Percentiles rank a stretch among this genome's conserved stretches.
Conservation (phyloP, 2,888 invertebrate genomes). For the Myopa testacea region DNA sequence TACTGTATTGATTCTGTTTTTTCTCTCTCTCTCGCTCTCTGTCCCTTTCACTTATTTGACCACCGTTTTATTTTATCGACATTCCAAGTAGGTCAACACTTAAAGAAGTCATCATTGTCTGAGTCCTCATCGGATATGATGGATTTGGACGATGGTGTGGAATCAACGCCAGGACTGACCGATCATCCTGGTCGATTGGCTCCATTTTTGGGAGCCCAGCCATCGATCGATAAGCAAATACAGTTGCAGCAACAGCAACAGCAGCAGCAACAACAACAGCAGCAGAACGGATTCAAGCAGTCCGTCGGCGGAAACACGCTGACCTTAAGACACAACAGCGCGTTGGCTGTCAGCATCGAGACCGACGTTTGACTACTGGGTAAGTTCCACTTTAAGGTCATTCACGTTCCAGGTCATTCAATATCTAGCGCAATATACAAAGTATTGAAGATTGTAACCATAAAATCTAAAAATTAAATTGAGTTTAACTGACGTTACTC, state of each 20-base stretch:
- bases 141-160: conserved; percentile 90
- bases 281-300: conserved; percentile 61
- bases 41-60: conserved; percentile 4
- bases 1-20: neutral
- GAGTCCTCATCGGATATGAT: conserved; percentile 92
- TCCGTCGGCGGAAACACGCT: conserved; percentile 72
- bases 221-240: conserved; percentile 60
- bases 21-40: conserved; percentile 44
- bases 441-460: conserved; percentile 14
- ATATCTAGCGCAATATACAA: neutral
- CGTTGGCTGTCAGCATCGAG: conserved; percentile 89
- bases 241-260: conserved; percentile 55
- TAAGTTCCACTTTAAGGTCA: conserved; percentile 67
- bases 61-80: neutral
- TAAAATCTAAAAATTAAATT: too few species aligned
- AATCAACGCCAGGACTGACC: conserved; percentile 68
- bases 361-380: conserved; percentile 97
- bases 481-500: too few species aligned
- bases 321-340: conserved; percentile 83
- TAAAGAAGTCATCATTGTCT: conserved; percentile 88
- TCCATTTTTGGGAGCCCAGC: conserved; percentile 68
- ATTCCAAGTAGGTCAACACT: conserved; percentile 79
- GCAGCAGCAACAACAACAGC: conserved; percentile 56
- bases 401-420: neutral
- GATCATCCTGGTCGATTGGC: conserved; percentile 68